Conservation (phyloP, 2,888 invertebrate genomes). For the Lydus trimaculatus region DNA sequence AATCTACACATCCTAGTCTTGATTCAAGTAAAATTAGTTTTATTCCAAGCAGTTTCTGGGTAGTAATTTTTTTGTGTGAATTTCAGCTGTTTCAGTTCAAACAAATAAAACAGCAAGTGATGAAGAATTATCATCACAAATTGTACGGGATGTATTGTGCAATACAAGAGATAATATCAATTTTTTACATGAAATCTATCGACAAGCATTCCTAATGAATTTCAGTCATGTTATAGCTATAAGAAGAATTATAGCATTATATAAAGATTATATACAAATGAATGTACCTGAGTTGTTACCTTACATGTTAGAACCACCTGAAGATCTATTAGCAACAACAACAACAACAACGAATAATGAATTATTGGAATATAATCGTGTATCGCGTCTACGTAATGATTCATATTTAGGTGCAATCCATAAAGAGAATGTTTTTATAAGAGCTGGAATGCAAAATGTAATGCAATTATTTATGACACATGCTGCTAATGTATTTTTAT, state of each 20-base stretch:
- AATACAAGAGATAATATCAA: constrained; percentile 90
- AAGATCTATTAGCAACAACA: constrained; percentile 49
- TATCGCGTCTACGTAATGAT: constrained; percentile 73
- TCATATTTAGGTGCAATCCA: constrained; percentile 86
- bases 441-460: constrained; percentile 85
- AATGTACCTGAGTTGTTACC: constrained; percentile 81
- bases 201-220: constrained; percentile 91
- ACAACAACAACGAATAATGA: neutral
- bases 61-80: constrained; percentile 7
- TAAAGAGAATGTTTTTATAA: constrained; percentile 79
- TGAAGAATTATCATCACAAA: constrained; percentile 63
- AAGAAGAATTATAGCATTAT: constrained; percentile 87
- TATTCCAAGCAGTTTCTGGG: neutral
- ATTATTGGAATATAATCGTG: constrained; percentile 30
- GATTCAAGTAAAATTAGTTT: constrained; percentile 68
- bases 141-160: constrained; percentile 89
- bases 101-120: constrained; percentile 55
- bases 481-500: constrained; percentile 92
- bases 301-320: constrained; percentile 78
- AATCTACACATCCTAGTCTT: constrained; percentile 67
- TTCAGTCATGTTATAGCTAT: constrained; percentile 87
- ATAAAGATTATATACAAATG: constrained; percentile 95
- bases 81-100: constrained; percentile 55
- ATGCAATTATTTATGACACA: constrained; percentile 92
- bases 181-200: constrained; percentile 92